Conservation (phyloP, 2,797 vertebrate species). For the Spinus pinus region DNA sequence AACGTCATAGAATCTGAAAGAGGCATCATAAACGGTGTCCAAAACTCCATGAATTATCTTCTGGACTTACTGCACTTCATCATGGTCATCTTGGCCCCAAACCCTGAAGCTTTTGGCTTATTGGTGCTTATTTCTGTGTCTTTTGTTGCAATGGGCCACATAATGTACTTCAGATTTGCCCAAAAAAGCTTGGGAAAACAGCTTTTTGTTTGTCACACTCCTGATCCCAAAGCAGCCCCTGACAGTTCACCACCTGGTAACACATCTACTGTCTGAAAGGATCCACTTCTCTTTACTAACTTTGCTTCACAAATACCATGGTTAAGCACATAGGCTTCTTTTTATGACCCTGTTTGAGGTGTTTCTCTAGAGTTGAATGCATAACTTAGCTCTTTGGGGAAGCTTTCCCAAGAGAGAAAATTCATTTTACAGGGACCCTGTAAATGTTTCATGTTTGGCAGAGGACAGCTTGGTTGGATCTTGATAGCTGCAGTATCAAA, state of each 20-base stretch:
- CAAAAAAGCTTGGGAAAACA: conserved; percentile 86
- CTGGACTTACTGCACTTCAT: conserved; percentile 98
- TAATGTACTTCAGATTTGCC: conserved; percentile 96
- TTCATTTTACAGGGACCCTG: neutral
- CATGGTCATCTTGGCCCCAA: conserved; percentile 98
- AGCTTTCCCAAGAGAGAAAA: neutral
- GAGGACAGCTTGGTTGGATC: neutral
- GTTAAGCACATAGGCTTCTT: neutral
- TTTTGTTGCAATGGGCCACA: conserved; percentile 94
- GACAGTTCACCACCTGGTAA: conserved; percentile 67
- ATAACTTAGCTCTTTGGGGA: neutral
- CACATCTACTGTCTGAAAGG: conserved; percentile 68
- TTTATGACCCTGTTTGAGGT: neutral
- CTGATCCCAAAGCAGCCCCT: conserved; percentile 78
- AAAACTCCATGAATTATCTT: conserved; percentile 99
- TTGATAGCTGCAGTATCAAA: neutral
- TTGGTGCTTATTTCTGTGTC: conserved; percentile 96
- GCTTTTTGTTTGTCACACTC: conserved; percentile 87
- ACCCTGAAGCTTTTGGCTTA: conserved; percentile 94
- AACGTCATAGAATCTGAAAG: conserved; percentile 95
- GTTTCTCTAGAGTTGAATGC: conserved; percentile 59
- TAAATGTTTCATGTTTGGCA: neutral
- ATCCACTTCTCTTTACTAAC: conserved; percentile 35
- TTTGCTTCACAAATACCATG: neutral
- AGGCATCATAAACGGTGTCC: conserved; percentile 96